Conservation (phyloP, 2,888 invertebrate species). For the Elegia similella region DNA sequence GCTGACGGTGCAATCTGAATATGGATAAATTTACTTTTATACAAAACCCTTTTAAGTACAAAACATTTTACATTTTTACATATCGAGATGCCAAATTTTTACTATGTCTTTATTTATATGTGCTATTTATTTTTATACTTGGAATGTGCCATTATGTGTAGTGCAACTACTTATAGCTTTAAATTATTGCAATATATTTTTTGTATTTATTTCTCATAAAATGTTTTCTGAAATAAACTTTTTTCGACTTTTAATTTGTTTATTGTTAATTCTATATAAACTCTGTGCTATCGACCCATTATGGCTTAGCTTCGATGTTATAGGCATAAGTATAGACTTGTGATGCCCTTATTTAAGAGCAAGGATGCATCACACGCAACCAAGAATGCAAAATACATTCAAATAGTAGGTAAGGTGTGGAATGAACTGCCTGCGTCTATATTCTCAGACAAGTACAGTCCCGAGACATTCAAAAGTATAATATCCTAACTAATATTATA, state of each 20-base stretch:
- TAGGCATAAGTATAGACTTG: too few species aligned
- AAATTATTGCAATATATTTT: conserved; percentile 44
- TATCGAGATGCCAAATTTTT: conserved; percentile 72
- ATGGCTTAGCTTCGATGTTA: too few species aligned
- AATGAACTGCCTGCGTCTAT: too few species aligned
- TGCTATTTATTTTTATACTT: conserved; percentile 44
- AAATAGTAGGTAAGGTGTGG: too few species aligned
- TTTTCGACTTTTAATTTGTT: conserved; percentile 20
- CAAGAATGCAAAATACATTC: too few species aligned
- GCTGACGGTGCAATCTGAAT: conserved; percentile 94
- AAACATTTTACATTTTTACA: conserved; percentile 58
- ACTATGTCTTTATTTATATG: conserved; percentile 41
- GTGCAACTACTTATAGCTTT: conserved; percentile 60
- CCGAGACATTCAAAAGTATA: too few species aligned
- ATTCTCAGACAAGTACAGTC: too few species aligned
- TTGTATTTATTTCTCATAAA: conserved; percentile 39
- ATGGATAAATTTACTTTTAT: conserved; percentile 82
- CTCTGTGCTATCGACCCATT: too few species aligned
- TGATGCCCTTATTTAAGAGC: too few species aligned
- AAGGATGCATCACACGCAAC: too few species aligned
- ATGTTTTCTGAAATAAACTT: conserved; percentile 22
- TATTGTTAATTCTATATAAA: too few species aligned
- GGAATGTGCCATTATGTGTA: conserved; percentile 70
- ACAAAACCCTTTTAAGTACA: conserved; percentile 46
- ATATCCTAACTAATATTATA: too few species aligned